Percentiles rank a stretch among this genome's conserved stretches.
Evolutionary conservation across 2,888 invertebrate genomes (phyloP).

Genomic region (Melanostoma mellinum): DNA sequence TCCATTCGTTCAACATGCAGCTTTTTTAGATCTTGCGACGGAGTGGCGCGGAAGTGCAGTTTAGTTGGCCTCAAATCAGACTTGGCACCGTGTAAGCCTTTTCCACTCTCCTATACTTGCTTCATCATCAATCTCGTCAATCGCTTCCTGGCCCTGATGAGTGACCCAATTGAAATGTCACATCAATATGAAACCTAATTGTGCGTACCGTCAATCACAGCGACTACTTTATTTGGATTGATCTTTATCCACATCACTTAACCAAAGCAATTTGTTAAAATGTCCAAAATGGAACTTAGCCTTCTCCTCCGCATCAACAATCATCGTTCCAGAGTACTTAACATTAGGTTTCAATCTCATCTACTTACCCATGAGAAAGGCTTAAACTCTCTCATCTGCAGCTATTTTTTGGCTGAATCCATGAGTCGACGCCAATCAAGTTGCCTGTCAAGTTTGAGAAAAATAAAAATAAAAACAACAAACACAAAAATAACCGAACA

Average conservation of each 20-base stretch:
- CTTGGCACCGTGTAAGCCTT: too few relatives aligned
- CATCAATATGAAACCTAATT: constrained; percentile 29
- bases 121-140: neutral
- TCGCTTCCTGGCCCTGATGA: neutral
- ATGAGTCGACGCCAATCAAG: constrained; percentile 57
- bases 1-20: too few relatives aligned
- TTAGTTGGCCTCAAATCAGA: neutral
- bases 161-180: constrained; percentile 60
- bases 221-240: constrained; percentile 38
- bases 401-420: constrained; percentile 56
- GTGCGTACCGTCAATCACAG: constrained; percentile 28
- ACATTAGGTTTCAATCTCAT: constrained; percentile 40
- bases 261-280: constrained; percentile 67
- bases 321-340: constrained; percentile 15
- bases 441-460: constrained; percentile 56
- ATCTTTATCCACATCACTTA: constrained; percentile 65
- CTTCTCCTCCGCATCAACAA: neutral
- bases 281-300: constrained; percentile 22
- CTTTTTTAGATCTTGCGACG: too few relatives aligned
- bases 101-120: too few relatives aligned
- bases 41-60: too few relatives aligned
- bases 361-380: constrained; percentile 64
- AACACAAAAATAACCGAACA: neutral
- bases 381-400: constrained; percentile 63
- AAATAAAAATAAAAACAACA: neutral